A percentile compares a stretch with the other conserved stretches of the same genome.
These are phyloP conservation scores for Babylonia areolata DNA, from an alignment of 1,140 invertebrate species.

Conservation along the genomic window DNA sequence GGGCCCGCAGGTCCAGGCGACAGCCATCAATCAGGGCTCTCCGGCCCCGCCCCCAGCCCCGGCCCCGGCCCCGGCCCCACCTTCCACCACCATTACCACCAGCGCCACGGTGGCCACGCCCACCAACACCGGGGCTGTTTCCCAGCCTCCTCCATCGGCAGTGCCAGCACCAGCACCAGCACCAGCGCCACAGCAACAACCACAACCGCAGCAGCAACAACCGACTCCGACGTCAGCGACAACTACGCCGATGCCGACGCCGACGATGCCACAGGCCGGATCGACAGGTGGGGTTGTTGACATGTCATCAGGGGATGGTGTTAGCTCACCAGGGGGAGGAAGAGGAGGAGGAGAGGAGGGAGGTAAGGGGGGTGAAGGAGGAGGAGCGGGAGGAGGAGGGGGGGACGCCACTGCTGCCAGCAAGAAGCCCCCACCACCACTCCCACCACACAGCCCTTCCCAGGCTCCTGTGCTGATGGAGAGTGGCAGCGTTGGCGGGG, in stretches of 20 bases:
- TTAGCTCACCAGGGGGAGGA: not conserved
- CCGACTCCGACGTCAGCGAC: no score
- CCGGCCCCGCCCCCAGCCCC: slow-evolving; percentile 43
- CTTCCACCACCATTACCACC: not conserved
- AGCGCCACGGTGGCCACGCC: slow-evolving; percentile 15
- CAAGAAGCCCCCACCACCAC: slow-evolving; percentile 23
- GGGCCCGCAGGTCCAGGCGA: slow-evolving; percentile 60
- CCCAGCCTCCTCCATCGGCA: not conserved
- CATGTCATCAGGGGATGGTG: not conserved
- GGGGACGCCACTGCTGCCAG: slow-evolving; percentile 16
- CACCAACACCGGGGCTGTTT: slow-evolving; percentile 20
- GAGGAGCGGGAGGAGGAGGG: not conserved
- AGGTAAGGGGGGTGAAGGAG: not conserved
- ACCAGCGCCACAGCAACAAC: not conserved
- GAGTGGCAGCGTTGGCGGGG: not conserved
- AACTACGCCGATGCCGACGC: no score
- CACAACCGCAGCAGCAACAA: slow-evolving; percentile 10
- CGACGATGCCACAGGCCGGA: no score
- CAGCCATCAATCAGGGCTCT: slow-evolving; percentile 51
- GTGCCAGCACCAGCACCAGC: not conserved
- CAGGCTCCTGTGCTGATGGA: slow-evolving; percentile 14
- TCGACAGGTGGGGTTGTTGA: not conserved
- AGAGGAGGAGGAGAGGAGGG: not conserved
- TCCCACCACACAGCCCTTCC: no score
- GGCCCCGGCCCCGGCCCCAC: not conserved